phyloP scores from a whole-genome alignment of 2,113 vertebrate species.

The Carollia perspicillata region DNA sequence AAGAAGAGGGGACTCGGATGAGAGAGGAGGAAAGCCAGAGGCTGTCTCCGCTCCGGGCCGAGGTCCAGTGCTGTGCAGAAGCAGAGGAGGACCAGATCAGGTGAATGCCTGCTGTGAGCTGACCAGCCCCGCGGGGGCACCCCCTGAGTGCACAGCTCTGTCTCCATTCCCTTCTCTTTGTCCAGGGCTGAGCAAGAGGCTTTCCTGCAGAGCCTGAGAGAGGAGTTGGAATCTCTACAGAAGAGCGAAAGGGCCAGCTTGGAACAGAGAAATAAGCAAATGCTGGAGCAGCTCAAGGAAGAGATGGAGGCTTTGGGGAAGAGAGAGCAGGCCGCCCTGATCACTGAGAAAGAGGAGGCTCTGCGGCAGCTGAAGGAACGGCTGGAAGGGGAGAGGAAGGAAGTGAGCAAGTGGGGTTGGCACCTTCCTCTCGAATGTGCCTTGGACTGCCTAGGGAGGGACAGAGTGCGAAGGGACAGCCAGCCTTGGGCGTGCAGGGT shows the following conservation, averaged over 20 bases:
- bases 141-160: fast-evolving
- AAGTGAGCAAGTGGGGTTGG: conserved; percentile 78
- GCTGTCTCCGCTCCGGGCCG: conserved; percentile 78
- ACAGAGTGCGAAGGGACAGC: background rate
- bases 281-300: conserved; percentile 76
- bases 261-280: conserved; percentile 74
- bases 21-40: conserved; percentile 74
- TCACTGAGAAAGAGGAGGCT: conserved; percentile 77
- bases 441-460: background rate
- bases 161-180: background rate
- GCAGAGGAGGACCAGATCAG: conserved; percentile 81
- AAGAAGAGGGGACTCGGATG: conserved; percentile 75
- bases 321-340: conserved; percentile 75
- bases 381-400: conserved; percentile 72
- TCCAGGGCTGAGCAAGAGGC: conserved; percentile 85
- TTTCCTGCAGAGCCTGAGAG: conserved; percentile 73
- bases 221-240: conserved; percentile 77
- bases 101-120: conserved; percentile 68
- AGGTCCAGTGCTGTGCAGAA: conserved; percentile 69
- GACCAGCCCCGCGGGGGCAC: fast-evolving
- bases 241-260: conserved; percentile 71
- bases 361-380: conserved; percentile 78
- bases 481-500: fast-evolving
- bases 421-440: fast-evolving
- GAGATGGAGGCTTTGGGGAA: conserved; percentile 80